Evolutionary conservation across 2,888 invertebrate genomes (phyloP), one percentile per base, ranked within the genome.

Genomic region (Lasioglossum leucozonium): DNA sequence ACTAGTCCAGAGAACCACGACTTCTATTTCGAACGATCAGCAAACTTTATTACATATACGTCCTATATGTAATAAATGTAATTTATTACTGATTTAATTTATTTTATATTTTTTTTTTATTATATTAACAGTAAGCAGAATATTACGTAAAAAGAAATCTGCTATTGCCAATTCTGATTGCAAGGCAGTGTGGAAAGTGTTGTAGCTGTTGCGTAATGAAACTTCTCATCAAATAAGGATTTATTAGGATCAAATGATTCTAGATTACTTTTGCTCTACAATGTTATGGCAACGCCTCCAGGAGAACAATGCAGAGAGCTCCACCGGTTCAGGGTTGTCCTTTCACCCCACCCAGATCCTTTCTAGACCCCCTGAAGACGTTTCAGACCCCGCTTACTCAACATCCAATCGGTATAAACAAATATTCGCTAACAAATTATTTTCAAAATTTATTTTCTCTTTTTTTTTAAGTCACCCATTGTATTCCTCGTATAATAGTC

Each of bases 321-420:
- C 67, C 67, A n/a, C n/a, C 40, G 2, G 37, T 67, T 67, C 67
- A 67, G 67, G 67, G 67, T 40, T 67, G 22, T 34, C 62, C 75
- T 22, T 30, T 42, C 47, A n/a, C 11, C 47, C 16, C 67, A 37
- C 67, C 76, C 0, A 67, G 22, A 74, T 18, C 74, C 74, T n/a
- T 37, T 51, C 34, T 51, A n/a, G 51, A 47, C 65, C 34, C 5
- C 76, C 65, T 8, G 34, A 34, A 34, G 65, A 65, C 13, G 30
- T 47, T 58, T 58, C 6, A 16, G 62, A 5, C 30, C 16, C 26
- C 13, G 58, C 26, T 58, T 58, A n/a, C 26, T 26, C 58, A 16
- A 51, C 8, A 1, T 22, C 8, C 22, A 22, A 26, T 26, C 13
- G 26, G 11, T 58, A 58, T 13, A 16, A 2, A 13, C 0, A 16